Conservation (phyloP, 1,140 invertebrate species). For the Temnothorax curvispinosus region DNA sequence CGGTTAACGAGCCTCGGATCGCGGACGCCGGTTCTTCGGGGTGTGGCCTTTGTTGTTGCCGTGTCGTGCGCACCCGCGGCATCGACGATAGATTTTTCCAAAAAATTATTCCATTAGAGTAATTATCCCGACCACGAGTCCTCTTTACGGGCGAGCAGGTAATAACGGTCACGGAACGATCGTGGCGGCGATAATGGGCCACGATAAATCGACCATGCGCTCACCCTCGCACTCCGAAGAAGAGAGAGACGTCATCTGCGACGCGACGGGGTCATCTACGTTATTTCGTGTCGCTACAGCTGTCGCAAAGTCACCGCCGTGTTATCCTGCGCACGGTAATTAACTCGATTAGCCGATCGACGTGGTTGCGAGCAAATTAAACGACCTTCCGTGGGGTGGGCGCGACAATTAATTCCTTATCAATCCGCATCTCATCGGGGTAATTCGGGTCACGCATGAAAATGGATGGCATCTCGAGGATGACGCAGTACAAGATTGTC, state of each 20-base stretch:
- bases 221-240: not conserved
- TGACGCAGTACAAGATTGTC: not conserved
- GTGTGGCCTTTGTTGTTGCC: slow-evolving; percentile 56
- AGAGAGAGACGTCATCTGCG: slow-evolving; percentile 43
- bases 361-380: slow-evolving; percentile 65
- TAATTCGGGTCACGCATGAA: slow-evolving; percentile 35
- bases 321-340: slow-evolving; percentile 67
- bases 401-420: slow-evolving; percentile 67
- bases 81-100: slow-evolving; percentile 71
- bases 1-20: slow-evolving; percentile 60
- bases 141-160: slow-evolving; percentile 67
- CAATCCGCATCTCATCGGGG: slow-evolving; percentile 48
- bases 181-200: slow-evolving; percentile 72
- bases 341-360: slow-evolving; percentile 71
- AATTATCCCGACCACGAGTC: slow-evolving; percentile 77
- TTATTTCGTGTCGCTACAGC: slow-evolving; percentile 44
- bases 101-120: slow-evolving; percentile 82
- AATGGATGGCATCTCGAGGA: slow-evolving; percentile 7
- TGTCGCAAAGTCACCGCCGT: slow-evolving; percentile 60
- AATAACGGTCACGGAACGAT: slow-evolving; percentile 80
- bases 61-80: slow-evolving; percentile 30
- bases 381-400: slow-evolving; percentile 49
- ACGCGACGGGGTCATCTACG: not conserved
- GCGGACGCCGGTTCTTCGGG: slow-evolving; percentile 21
- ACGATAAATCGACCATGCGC: slow-evolving; percentile 77